Evolutionary conservation across 2,797 vertebrate genomes (phyloP).

Genomic region (Esox masquinongy): DNA sequence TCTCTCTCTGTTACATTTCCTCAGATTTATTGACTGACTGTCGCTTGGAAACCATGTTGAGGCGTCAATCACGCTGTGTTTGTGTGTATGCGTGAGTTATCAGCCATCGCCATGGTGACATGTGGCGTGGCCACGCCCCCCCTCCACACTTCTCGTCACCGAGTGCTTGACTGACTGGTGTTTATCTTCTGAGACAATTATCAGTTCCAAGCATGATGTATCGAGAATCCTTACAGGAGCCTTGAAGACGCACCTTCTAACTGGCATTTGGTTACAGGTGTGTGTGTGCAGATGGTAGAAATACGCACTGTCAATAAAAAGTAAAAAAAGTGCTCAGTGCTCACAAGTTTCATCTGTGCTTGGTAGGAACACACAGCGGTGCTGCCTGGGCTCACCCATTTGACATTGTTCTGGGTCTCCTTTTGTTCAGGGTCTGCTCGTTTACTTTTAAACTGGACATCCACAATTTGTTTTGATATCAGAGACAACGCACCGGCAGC

Average conservation of each 20-base stretch:
- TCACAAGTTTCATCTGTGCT: too few relatives aligned
- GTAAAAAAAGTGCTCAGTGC: too few relatives aligned
- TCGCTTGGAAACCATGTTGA: conserved; percentile 1
- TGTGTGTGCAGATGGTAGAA: not conserved
- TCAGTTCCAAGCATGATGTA: not conserved
- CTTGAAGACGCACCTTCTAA: not conserved
- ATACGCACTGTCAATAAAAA: too few relatives aligned
- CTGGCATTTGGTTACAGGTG: not conserved
- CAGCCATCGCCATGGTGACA: not conserved
- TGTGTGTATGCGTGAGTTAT: not conserved
- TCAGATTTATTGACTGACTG: conserved; percentile 5
- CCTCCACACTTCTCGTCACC: not conserved
- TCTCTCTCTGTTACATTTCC: not conserved
- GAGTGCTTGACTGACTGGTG: not conserved
- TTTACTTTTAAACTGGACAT: too few relatives aligned
- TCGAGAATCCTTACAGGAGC: not conserved
- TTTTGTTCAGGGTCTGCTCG: too few relatives aligned
- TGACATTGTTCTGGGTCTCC: too few relatives aligned
- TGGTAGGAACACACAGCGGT: too few relatives aligned
- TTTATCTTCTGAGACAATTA: not conserved
- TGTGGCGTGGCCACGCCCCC: not conserved
- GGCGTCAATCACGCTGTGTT: not conserved
- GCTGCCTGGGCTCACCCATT: too few relatives aligned
- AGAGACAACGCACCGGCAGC: too few relatives aligned
- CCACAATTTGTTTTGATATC: too few relatives aligned